These are phyloP conservation scores for Acrocyrtus sp. DNA, from an alignment of 2,888 invertebrate genomes.

Conservation along the genomic window DNA sequence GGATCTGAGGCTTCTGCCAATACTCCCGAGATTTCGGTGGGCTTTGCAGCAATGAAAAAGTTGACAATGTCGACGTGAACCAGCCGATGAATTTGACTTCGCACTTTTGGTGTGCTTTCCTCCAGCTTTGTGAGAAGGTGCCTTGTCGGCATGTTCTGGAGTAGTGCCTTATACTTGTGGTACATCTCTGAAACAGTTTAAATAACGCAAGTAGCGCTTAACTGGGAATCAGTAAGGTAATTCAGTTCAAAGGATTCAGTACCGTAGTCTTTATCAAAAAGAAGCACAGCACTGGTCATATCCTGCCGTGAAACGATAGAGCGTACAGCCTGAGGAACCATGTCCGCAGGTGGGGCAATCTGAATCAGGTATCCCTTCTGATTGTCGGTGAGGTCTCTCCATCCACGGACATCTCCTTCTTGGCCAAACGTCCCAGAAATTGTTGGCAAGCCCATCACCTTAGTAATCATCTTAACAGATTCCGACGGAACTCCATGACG, in stretches of 20 bases:
- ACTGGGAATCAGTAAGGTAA: too few relatives aligned
- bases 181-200: constrained; percentile 77
- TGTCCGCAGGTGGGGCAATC: constrained; percentile 85
- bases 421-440: constrained; percentile 88
- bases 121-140: constrained; percentile 77
- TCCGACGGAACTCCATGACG: constrained; percentile 84
- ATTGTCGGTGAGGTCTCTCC: constrained; percentile 78
- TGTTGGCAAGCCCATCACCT: constrained; percentile 83
- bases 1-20: constrained; percentile 57
- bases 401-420: constrained; percentile 80
- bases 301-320: constrained; percentile 84
- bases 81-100: constrained; percentile 77
- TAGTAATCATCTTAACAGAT: constrained; percentile 84
- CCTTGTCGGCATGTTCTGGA: constrained; percentile 89
- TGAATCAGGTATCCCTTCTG: constrained; percentile 83
- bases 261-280: constrained; percentile 89
- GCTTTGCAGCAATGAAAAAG: constrained; percentile 81
- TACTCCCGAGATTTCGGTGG: constrained; percentile 55
- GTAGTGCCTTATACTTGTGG: constrained; percentile 89
- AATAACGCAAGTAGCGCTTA: neutral
- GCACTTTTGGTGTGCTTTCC: constrained; percentile 67
- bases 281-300: constrained; percentile 90
- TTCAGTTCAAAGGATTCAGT: constrained; percentile 64
- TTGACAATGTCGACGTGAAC: constrained; percentile 88
- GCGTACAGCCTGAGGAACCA: constrained; percentile 84